Evolutionary conservation across 2,113 vertebrate species (phyloP).

Genomic region (Silurus glanis): DNA sequence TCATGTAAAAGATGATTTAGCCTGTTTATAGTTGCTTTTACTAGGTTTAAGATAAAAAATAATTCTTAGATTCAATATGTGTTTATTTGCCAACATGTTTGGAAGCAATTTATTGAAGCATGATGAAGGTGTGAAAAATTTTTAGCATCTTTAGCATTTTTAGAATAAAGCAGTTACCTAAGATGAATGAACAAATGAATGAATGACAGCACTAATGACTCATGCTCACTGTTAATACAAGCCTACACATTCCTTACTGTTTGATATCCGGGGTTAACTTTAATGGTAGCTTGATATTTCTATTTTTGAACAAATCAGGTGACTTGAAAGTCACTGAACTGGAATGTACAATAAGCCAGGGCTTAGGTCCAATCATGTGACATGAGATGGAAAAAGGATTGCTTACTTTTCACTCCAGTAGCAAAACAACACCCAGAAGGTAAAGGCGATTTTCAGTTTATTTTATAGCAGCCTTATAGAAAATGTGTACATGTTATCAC

Average conservation of each 20-base stretch:
- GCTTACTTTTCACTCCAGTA: conserved; percentile 54
- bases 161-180: not conserved
- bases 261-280: conserved; percentile 16
- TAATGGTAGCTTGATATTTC: conserved; percentile 27
- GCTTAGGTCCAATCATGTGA: conserved; percentile 69
- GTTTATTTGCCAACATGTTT: not conserved
- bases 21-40: not conserved
- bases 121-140: not conserved
- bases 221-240: not conserved
- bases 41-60: not conserved
- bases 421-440: conserved; percentile 55
- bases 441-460: not conserved
- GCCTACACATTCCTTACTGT: not conserved
- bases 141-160: too few species aligned
- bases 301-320: conserved; percentile 58
- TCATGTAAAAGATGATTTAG: not conserved
- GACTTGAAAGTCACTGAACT: conserved; percentile 58
- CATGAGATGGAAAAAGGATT: conserved; percentile 61
- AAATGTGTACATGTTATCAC: not conserved
- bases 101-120: not conserved
- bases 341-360: conserved; percentile 67
- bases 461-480: not conserved
- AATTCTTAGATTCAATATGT: not conserved
- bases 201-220: not conserved
- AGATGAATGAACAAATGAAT: not conserved